Conservation (phyloP, 2,113 vertebrate species). For the Lepus timidus region DNA sequence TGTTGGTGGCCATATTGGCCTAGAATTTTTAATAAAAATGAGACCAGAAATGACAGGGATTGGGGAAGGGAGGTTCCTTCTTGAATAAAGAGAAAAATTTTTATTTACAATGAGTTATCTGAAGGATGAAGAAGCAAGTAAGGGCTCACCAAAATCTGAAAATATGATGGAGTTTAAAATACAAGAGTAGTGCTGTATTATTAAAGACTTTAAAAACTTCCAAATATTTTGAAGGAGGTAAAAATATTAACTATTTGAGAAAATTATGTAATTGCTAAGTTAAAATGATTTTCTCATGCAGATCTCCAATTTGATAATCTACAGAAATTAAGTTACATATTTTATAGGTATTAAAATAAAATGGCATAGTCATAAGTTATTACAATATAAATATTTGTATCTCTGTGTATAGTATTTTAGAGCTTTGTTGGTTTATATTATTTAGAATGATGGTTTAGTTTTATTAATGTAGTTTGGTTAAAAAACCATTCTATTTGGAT, state of each 20-base stretch:
- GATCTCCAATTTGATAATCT: conserved; percentile 15
- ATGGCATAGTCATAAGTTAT: not conserved
- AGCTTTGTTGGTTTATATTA: conserved; percentile 33
- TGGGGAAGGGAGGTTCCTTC: conserved; percentile 30
- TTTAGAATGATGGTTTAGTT: conserved; percentile 59
- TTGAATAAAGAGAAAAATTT: conserved; percentile 21
- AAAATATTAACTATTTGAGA: not conserved
- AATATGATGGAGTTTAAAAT: conserved; percentile 60
- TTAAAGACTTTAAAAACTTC: conserved; percentile 44
- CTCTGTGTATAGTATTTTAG: not conserved
- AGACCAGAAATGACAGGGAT: conserved; percentile 68
- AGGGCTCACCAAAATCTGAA: not conserved
- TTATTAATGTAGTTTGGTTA: conserved; percentile 65
- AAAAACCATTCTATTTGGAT: conserved; percentile 56
- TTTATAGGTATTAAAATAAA: conserved; percentile 52
- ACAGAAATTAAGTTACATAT: conserved; percentile 51
- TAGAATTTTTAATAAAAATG: conserved; percentile 76
- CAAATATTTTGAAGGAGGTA: not conserved
- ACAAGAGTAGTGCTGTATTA: not conserved
- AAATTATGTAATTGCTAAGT: conserved; percentile 51
- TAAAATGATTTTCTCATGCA: conserved; percentile 29
- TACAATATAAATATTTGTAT: not conserved
- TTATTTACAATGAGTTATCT: conserved; percentile 42
- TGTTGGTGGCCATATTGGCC: conserved; percentile 85
- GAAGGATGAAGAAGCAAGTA: conserved; percentile 19